Base-by-base conservation (phyloP, 1,140 invertebrate genomes). In the Diplogasteroides magnus region DNA sequence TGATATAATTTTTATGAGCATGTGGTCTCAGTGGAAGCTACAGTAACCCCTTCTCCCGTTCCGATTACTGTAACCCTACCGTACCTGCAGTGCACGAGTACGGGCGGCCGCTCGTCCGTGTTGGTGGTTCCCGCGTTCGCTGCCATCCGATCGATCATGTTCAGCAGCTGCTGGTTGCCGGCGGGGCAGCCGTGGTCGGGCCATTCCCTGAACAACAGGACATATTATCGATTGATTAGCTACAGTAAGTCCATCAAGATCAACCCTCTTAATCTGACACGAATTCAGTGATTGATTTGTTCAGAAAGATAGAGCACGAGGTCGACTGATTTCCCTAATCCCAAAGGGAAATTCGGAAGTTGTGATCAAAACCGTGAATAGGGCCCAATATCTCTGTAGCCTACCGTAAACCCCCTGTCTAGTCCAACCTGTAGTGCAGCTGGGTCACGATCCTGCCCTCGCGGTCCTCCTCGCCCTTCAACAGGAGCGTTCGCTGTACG, bases 361-460 rank as follows among this genome's bases (percentile, higher is more conserved):
- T n/a, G n/a, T n/a, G n/a, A n/a, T n/a, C n/a, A n/a, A n/a, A n/a
- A n/a, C n/a, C n/a, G n/a, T n/a, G n/a, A n/a, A n/a, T n/a, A n/a
- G n/a, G n/a, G n/a, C n/a, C n/a, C n/a, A n/a, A n/a, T n/a, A n/a
- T n/a, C n/a, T n/a, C n/a, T n/a, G n/a, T n/a, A n/a, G n/a, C n/a
- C n/a, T n/a, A n/a, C n/a, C n/a, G n/a, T n/a, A n/a, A n/a, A n/a
- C n/a, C n/a, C n/a, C n/a, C n/a, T n/a, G n/a, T n/a, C n/a, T n/a
- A n/a, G n/a, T n/a, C n/a, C n/a, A n/a, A 68, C 66, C 28, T 14
- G 57, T 74, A 74, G 48, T 74, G 73, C 23, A 74, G 56, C 37
- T 74, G 73, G 55, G 27, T 26, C 19, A 74, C 31, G 19, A 13
- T 63, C 11, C 69, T 37, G 2, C 64, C 68, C 31, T 72, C 31